phyloP scores from a whole-genome alignment of 1,140 invertebrate species.

The Dreissena polymorpha region DNA sequence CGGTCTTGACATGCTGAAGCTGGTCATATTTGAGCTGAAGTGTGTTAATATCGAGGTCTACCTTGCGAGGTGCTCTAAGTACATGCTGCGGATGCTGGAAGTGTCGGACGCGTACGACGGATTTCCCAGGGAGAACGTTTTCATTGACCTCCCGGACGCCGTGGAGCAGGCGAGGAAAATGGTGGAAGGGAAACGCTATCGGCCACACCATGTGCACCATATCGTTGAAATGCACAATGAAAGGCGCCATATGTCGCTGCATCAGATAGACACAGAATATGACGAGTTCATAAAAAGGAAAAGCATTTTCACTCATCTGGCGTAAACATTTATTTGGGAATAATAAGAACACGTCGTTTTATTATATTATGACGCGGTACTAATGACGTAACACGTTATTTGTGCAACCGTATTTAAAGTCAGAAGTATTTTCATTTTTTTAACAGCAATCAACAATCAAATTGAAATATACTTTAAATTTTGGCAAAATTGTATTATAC shows the following conservation, averaged over 20 bases:
- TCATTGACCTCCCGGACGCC: constrained; percentile 59
- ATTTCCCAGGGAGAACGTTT: constrained; percentile 46
- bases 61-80: constrained; percentile 47
- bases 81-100: constrained; percentile 50
- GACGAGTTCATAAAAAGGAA: constrained; percentile 34
- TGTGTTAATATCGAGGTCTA: constrained; percentile 54
- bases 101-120: constrained; percentile 56
- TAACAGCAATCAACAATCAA: too few relatives aligned
- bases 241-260: background rate
- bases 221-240: constrained; percentile 13
- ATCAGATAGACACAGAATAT: background rate
- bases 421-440: too few relatives aligned
- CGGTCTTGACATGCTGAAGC: constrained; percentile 69
- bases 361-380: too few relatives aligned
- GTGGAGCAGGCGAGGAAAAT: constrained; percentile 18
- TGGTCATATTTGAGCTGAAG: constrained; percentile 56
- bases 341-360: too few relatives aligned
- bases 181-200: background rate
- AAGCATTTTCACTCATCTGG: constrained; percentile 20
- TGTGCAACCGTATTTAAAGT: too few relatives aligned
- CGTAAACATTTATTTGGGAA: too few relatives aligned
- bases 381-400: too few relatives aligned
- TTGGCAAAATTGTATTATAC: too few relatives aligned
- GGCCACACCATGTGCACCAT: constrained; percentile 9
- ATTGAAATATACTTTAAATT: too few relatives aligned